A percentile compares a stretch with the other conserved stretches of the same genome.
Evolutionary conservation across 2,113 vertebrate genomes (phyloP).

Genomic region (Chinchilla lanigera): DNA sequence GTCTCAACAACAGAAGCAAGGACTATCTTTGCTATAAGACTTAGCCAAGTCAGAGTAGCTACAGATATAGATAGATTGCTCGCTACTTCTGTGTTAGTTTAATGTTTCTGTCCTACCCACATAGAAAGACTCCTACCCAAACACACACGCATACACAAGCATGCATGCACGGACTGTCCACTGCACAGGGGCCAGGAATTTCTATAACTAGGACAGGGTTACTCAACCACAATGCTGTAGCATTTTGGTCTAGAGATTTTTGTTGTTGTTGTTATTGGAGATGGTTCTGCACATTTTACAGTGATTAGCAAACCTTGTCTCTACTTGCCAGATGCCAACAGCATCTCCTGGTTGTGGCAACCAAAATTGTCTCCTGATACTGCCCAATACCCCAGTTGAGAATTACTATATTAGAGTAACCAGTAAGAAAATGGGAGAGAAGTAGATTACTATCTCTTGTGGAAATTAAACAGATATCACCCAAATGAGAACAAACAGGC

Average conservation of each 20-base stretch:
- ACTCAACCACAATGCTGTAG: not conserved
- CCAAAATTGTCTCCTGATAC: not conserved
- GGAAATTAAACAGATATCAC: not conserved
- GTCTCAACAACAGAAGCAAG: constrained; percentile 36
- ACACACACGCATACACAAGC: not conserved
- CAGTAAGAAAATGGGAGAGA: not conserved
- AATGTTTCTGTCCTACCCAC: not conserved
- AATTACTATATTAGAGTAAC: not conserved
- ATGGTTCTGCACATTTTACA: not conserved
- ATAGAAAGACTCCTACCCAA: not conserved
- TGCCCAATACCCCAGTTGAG: not conserved
- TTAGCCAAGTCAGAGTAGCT: not conserved
- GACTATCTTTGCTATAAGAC: not conserved
- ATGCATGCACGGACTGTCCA: not conserved
- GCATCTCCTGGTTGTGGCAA: not conserved
- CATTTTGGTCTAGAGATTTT: not conserved
- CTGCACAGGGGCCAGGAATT: not conserved
- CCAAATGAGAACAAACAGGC: not conserved
- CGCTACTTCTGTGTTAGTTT: not conserved
- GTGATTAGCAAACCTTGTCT: not conserved
- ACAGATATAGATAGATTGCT: not conserved
- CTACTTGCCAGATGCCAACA: not conserved
- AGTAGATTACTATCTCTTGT: not conserved
- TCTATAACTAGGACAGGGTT: not conserved
- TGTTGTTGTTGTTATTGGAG: not conserved